These are phyloP conservation scores for Eumerus sabulonum DNA, from an alignment of 2,888 invertebrate species.

Conservation along the genomic window DNA sequence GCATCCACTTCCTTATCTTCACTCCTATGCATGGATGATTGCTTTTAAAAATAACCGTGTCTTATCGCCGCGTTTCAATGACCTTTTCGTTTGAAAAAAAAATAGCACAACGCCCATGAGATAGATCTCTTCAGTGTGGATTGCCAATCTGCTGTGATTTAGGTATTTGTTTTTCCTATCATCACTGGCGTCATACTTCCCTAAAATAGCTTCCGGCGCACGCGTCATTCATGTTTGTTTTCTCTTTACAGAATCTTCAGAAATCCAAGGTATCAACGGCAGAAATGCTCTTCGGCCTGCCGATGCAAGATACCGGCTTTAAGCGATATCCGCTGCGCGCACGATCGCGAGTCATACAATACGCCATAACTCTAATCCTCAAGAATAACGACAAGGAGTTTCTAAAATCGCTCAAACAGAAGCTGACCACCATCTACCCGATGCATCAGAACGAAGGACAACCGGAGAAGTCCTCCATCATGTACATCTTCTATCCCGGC, in stretches of 20 bases:
- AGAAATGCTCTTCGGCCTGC: conserved; percentile 96
- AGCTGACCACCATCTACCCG: conserved; percentile 86
- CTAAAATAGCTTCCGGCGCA: too few species aligned
- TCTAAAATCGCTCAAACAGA: conserved; percentile 85
- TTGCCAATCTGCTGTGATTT: too few species aligned
- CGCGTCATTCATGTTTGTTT: too few species aligned
- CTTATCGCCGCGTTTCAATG: too few species aligned
- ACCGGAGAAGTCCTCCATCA: conserved; percentile 78
- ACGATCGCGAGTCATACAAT: conserved; percentile 91
- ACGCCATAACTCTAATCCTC: conserved; percentile 92
- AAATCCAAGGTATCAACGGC: conserved; percentile 91
- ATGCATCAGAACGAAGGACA: conserved; percentile 80
- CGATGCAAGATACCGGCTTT: conserved; percentile 92
- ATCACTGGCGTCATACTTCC: too few species aligned
- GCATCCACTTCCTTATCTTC: too few species aligned
- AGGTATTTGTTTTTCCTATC: too few species aligned
- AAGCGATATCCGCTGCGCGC: conserved; percentile 92
- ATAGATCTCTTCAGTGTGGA: neutral
- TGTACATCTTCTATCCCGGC: conserved; percentile 91
- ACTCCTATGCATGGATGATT: too few species aligned
- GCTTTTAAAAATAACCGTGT: too few species aligned
- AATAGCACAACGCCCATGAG: too few species aligned
- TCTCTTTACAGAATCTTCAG: conserved; percentile 84
- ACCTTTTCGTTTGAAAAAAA: too few species aligned
- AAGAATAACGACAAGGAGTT: conserved; percentile 89